Conservation (phyloP, 2,113 vertebrate species). For the Pterocles gutturalis region DNA sequence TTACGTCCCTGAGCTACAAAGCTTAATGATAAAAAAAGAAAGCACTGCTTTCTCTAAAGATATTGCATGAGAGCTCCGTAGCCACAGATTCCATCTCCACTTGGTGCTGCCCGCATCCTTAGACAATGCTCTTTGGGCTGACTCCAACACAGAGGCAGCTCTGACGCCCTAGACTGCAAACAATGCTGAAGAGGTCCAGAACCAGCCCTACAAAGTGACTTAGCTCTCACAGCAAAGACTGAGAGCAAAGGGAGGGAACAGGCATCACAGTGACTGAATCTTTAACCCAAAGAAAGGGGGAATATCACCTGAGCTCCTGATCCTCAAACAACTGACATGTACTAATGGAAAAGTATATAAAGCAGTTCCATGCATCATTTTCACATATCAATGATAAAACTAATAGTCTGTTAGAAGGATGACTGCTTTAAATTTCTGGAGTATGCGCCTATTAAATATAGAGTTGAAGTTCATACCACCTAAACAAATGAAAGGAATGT, state of each 20-base stretch:
- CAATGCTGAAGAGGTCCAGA: not conserved
- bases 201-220: not conserved
- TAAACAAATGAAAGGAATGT: not conserved
- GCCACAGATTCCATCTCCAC: not conserved
- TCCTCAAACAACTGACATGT: not conserved
- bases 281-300: not conserved
- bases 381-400: not conserved
- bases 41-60: not conserved
- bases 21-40: slow-evolving; percentile 3
- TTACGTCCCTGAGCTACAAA: slow-evolving; percentile 53
- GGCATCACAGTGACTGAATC: not conserved
- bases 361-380: not conserved
- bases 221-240: not conserved
- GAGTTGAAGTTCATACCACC: not conserved
- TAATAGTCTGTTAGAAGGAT: not conserved
- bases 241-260: not conserved
- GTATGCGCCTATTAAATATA: not conserved
- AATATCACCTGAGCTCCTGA: not conserved
- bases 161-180: not conserved
- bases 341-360: not conserved
- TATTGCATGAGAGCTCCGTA: not conserved
- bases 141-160: not conserved
- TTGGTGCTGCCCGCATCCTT: not conserved
- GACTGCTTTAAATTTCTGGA: not conserved
- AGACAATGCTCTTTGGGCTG: not conserved